Percentiles rank a stretch among this genome's conserved stretches.
Evolutionary conservation across 2,888 invertebrate species (phyloP).

Genomic region (Phengaris alcon): DNA sequence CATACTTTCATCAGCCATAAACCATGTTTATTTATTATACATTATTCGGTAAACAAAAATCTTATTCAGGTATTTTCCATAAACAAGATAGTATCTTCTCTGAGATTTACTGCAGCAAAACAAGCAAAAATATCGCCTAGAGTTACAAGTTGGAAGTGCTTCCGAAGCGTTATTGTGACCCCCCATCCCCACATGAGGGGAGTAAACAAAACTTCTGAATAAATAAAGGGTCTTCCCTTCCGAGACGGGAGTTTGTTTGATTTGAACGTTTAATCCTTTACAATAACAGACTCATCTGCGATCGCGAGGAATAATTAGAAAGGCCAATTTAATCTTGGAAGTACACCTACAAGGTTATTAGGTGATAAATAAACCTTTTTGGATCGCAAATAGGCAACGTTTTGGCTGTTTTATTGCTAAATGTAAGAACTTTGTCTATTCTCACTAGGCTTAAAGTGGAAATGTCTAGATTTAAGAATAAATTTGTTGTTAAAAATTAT

Average conservation of each 20-base stretch:
- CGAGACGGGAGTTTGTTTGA: constrained; percentile 67
- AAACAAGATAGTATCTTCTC: constrained; percentile 37
- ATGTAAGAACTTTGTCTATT: too few relatives aligned
- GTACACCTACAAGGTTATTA: neutral
- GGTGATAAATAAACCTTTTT: neutral
- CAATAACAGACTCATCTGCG: constrained; percentile 58
- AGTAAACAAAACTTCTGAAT: constrained; percentile 78
- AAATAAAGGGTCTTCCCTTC: constrained; percentile 73
- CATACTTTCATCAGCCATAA: neutral
- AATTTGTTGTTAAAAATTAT: too few relatives aligned
- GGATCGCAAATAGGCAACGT: neutral
- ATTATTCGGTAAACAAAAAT: constrained; percentile 19
- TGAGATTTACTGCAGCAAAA: constrained; percentile 55
- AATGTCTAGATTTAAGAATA: too few relatives aligned
- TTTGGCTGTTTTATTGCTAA: too few relatives aligned
- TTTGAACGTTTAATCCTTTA: constrained; percentile 78
- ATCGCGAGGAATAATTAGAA: constrained; percentile 38
- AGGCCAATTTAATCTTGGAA: constrained; percentile 11
- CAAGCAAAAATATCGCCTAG: constrained; percentile 60
- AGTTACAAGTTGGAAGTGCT: constrained; percentile 56
- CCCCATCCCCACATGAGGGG: constrained; percentile 51
- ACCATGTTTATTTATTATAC: neutral
- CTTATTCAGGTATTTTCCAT: constrained; percentile 30
- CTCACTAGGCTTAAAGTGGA: too few relatives aligned
- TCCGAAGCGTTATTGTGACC: constrained; percentile 55